Percentiles rank a stretch among this genome's conserved stretches.
phyloP scores from a whole-genome alignment of 2,113 vertebrate genomes.

The Anarhynchus alexandrinus region DNA sequence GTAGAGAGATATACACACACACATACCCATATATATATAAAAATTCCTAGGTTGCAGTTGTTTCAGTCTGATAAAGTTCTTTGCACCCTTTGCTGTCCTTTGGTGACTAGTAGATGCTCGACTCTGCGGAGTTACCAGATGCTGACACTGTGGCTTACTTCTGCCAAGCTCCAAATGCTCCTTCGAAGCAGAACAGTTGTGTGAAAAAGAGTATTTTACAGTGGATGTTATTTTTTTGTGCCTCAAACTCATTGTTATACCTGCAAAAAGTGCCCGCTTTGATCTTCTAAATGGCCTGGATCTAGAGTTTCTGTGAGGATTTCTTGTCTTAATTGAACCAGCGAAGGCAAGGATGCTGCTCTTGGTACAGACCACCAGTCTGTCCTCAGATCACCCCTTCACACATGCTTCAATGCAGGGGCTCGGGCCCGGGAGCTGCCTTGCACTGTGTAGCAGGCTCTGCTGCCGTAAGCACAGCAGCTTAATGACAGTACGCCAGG shows the following conservation, averaged over 20 bases:
- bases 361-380: not conserved
- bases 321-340: not conserved
- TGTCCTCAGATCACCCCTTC: slow-evolving; percentile 8
- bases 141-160: not conserved
- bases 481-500: not conserved
- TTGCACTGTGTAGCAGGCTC: not conserved
- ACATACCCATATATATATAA: no score
- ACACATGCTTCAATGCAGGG: not conserved
- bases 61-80: slow-evolving; percentile 35
- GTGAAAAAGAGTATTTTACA: not conserved
- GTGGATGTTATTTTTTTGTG: not conserved
- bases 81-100: not conserved
- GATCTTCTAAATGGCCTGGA: not conserved
- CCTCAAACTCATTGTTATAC: not conserved
- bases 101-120: not conserved
- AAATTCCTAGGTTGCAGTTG: not conserved
- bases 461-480: not conserved
- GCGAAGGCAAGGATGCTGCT: not conserved
- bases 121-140: slow-evolving; percentile 3
- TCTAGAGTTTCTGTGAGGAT: not conserved
- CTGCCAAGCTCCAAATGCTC: not conserved
- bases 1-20: no score
- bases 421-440: not conserved
- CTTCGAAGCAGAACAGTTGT: not conserved
- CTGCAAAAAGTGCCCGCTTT: not conserved